Evolutionary conservation across 2,113 vertebrate species (phyloP).

Genomic region (Reinhardtius hippoglossoides): DNA sequence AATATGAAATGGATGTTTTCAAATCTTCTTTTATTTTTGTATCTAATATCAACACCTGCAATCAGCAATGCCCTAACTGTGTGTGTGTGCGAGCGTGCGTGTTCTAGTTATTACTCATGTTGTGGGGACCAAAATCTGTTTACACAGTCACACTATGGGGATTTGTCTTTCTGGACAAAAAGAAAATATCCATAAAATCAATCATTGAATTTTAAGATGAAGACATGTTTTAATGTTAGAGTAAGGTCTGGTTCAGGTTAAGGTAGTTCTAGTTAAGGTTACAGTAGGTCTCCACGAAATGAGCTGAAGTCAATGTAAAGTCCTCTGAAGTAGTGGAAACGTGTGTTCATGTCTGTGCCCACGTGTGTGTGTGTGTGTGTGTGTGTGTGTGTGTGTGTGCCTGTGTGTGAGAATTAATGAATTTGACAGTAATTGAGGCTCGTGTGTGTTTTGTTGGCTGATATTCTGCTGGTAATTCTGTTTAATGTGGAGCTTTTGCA

Average conservation of each 20-base stretch:
- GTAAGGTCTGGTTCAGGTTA: background rate
- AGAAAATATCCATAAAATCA: background rate
- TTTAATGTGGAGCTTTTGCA: slow-evolving; percentile 44
- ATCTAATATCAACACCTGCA: slow-evolving; percentile 38
- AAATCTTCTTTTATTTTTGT: slow-evolving; percentile 61
- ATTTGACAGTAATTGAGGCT: slow-evolving; percentile 15
- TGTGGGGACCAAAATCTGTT: slow-evolving; percentile 3
- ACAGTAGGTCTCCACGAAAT: background rate
- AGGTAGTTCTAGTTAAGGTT: background rate
- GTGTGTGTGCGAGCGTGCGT: slow-evolving; percentile 4
- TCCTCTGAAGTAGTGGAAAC: background rate
- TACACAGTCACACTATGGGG: background rate
- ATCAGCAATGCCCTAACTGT: slow-evolving; percentile 38
- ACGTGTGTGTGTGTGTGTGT: background rate
- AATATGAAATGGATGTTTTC: slow-evolving; percentile 53
- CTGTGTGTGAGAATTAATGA: slow-evolving; percentile 17
- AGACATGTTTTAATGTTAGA: background rate
- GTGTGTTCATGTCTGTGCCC: background rate
- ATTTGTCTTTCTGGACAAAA: background rate
- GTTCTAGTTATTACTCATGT: background rate
- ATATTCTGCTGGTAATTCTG: slow-evolving; percentile 31
- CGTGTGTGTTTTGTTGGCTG: slow-evolving; percentile 15
- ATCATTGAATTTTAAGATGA: background rate
- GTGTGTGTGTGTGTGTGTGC: slow-evolving; percentile 3
- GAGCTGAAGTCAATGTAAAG: background rate